Evolutionary conservation across 2,888 invertebrate genomes (phyloP), one percentile per base, ranked within the genome.

Genomic region (Himalopsyche anomala): DNA sequence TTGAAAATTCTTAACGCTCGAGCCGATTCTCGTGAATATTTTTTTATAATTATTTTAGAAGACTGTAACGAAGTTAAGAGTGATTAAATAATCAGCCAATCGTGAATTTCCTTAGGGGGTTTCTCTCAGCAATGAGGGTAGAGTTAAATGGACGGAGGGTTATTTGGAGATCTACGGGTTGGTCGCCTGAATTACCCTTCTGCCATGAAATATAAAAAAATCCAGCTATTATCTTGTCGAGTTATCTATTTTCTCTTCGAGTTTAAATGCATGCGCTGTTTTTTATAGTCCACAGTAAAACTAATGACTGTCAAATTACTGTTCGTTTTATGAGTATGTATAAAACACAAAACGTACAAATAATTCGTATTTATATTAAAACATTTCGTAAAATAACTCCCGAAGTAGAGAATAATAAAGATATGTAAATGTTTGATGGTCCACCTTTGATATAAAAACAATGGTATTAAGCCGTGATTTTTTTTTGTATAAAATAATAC

Each of bases 21-120:
- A 74, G 36, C 38, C 38, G 12, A 38, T 74, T 74, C 74, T 36
- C 36, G 38, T 12, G 19, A 28, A 12, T 28, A 28, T 74, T 74
- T 74, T 45, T 74, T 74, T 12, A n/a, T n/a, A 38, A 36, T 74
- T 11, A 38, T 74, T 38, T 74, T 74, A 74, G 5, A 74, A 74
- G 74, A 38, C 74, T 36, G 74, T 12, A 74, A 38, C 12, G 74
- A 74, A 74, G 28, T 38, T 74, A 74, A 74, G 74, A 74, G 74
- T 74, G 74, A 74, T 74, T 74, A 74, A 74, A 74, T 74, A 74
- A 74, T 74, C 74, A 74, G 74, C 74, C 74, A 74, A 74, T 74
- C 74, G 38, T 74, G 74, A 74, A 74, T 74, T 74, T 74, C 36
- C 74, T 38, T 15, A 3, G 74, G 74, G 19, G 74, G 74, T 74